Percentiles rank a stretch among this genome's conserved stretches.
Evolutionary conservation across 2,113 vertebrate genomes (phyloP).

Genomic region (Zootoca vivipara): DNA sequence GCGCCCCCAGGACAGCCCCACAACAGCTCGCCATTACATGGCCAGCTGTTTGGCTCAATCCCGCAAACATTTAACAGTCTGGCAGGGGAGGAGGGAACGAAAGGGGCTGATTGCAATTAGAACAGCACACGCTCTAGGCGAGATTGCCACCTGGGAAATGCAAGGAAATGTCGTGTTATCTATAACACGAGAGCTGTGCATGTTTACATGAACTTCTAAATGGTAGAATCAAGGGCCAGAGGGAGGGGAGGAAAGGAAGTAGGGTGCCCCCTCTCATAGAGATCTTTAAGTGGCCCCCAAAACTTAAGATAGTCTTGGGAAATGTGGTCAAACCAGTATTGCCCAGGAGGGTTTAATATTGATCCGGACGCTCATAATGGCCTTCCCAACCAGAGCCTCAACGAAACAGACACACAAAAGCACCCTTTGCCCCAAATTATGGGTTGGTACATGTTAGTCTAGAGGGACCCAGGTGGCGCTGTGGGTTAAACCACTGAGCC

Average conservation of each 20-base stretch:
- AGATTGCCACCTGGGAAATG: conserved; percentile 44
- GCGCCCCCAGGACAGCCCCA: conserved; percentile 58
- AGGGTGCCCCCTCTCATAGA: neutral
- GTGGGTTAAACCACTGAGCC: too few relatives aligned
- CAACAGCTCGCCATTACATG: conserved; percentile 58
- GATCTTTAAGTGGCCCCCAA: neutral
- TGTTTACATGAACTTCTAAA: neutral
- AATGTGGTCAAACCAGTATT: neutral
- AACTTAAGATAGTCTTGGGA: neutral
- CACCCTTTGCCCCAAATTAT: neutral
- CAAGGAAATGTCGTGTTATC: neutral
- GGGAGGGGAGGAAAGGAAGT: neutral
- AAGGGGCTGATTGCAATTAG: conserved; percentile 30
- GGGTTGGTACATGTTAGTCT: neutral
- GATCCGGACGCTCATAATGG: neutral
- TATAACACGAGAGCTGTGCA: neutral
- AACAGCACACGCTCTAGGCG: neutral
- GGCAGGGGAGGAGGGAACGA: conserved; percentile 1
- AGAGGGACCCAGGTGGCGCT: too few relatives aligned
- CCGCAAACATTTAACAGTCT: conserved; percentile 41
- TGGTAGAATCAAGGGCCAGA: neutral
- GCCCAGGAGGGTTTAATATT: neutral
- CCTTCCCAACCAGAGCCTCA: neutral
- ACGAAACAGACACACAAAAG: neutral
- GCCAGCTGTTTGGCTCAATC: conserved; percentile 47